Base-by-base conservation (phyloP, 1,140 invertebrate species). In the Trachelipus rathkii region DNA sequence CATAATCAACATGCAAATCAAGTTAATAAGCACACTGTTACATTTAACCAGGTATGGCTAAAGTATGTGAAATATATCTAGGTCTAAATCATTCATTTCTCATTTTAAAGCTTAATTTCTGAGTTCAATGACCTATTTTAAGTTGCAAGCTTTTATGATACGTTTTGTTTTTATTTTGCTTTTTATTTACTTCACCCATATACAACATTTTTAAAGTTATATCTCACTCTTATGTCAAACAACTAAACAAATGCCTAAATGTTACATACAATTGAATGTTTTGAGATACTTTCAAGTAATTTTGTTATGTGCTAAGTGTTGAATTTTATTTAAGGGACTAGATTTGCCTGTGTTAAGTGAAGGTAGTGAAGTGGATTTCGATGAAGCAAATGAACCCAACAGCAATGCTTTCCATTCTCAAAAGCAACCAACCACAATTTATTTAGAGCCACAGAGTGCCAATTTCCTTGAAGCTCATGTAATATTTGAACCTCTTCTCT, bases 401-500 rank as follows among this genome's bases (percentile, higher is more conserved):
- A 73, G 46, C 66, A 68, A 19, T 15, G 71, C 69, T 19, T 46
- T 60, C 53, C 68, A 70, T 24, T 70, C 68, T 11, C 50, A 60
- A 60, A 13, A 60, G 19, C 19, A 60, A 13, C 50, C 50, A 60
- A 60, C 50, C 3, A 19, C 50, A 13, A 19, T 60, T 19, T 19
- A 15, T 19, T 19, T 13, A 24, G 75, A 78, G 23, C 75, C 77
- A 78, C 72, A 79, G 76, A 19, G 82, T 76, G 70, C 94, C 2
- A 90, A 93, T 84, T 85, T 95, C 68, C 85, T 95, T 73, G 94
- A 96, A 85, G 94, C 94, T 19, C 94, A 96, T 87, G 87, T 95
- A n/a, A 95, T 96, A 79, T 96, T 96, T 85, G 92, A 95, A 83
- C 93, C 94, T 0, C 86, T 96, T 72, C 85, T 96, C 10, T 90